Evolutionary conservation across 2,888 invertebrate genomes (phyloP), one percentile per base, ranked within the genome.

Genomic region (Metalampra italica): DNA sequence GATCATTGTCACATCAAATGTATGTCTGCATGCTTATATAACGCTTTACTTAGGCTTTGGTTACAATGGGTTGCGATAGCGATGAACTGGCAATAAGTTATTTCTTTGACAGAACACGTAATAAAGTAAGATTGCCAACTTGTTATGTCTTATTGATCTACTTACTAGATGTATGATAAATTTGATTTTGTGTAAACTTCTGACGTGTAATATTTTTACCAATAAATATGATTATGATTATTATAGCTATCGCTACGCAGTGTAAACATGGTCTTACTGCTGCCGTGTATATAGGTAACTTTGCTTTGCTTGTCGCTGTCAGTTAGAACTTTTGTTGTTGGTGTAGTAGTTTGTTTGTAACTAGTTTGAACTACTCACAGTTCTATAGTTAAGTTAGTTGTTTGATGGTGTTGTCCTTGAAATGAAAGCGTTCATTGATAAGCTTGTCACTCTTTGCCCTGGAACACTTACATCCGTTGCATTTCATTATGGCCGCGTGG

Each of bases 1-100:
- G 54, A 93, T 95, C 62, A 94, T 97, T 59, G 90, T 96, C 62
- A 82, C 90, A 32, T 92, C 92, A 52, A 92, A 93, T 87, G 94
- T 94, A 87, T 79, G 91, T 90, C 59, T 46, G 54, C 52, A 14
- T 9, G 39, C 9, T 14, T 14, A 7, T 9, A 14, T 39, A 14
- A 39, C 14, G 39, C 53, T 63, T 49, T 30, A 29, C 29, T 40
- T 39, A 7, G 39, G 13, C 8, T 39, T 9, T 5, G 34, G 14
- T 8, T 9, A 9, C 14, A n/a, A 4, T 37, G 12, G 7, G 12
- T 37, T 11, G 37, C 37, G 37, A 12, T 37, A 12, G 11, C n/a
- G n/a, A n/a, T n/a, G n/a, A n/a, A n/a, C n/a, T n/a, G n/a, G n/a
- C 22, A 22, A 22, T 22, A 22, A 22, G 5, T 22, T 22, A 22